A percentile compares a stretch with the other conserved stretches of the same genome.
phyloP scores from a whole-genome alignment of 2,113 vertebrate genomes.

The Mobula birostris region DNA sequence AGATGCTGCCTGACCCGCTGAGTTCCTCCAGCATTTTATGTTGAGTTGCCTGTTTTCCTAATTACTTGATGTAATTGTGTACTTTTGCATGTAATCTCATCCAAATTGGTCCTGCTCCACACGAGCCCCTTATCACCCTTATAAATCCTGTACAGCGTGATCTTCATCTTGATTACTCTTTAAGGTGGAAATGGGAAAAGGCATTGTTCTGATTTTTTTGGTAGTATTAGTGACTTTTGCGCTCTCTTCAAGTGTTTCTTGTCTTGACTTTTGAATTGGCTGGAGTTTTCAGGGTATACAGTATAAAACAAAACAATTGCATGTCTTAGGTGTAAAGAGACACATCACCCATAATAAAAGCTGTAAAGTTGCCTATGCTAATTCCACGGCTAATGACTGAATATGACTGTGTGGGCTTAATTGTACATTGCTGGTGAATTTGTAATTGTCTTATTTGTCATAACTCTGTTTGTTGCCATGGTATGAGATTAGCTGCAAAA shows the following conservation, averaged over 20 bases:
- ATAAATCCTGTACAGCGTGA: too few relatives aligned
- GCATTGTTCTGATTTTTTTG: not conserved
- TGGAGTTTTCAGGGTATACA: not conserved
- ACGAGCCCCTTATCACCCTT: too few relatives aligned
- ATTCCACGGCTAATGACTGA: not conserved
- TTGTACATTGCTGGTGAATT: not conserved
- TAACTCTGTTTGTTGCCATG: not conserved
- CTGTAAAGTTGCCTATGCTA: too few relatives aligned
- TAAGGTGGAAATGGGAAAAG: too few relatives aligned
- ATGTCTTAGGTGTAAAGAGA: not conserved
- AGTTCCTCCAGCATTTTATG: too few relatives aligned
- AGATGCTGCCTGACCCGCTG: too few relatives aligned
- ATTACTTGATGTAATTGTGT: too few relatives aligned
- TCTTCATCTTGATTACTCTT: too few relatives aligned
- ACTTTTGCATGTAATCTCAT: too few relatives aligned
- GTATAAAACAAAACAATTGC: not conserved
- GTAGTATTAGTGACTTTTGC: not conserved
- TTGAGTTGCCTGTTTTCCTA: too few relatives aligned
- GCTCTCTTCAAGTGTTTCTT: not conserved
- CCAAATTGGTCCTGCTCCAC: too few relatives aligned
- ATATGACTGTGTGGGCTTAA: not conserved
- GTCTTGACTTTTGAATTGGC: not conserved
- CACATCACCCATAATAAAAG: not conserved
- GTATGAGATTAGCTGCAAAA: not conserved
- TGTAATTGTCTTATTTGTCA: not conserved